Evolutionary conservation across 2,888 invertebrate genomes (phyloP).

Genomic region (Copidosoma aretas): DNA sequence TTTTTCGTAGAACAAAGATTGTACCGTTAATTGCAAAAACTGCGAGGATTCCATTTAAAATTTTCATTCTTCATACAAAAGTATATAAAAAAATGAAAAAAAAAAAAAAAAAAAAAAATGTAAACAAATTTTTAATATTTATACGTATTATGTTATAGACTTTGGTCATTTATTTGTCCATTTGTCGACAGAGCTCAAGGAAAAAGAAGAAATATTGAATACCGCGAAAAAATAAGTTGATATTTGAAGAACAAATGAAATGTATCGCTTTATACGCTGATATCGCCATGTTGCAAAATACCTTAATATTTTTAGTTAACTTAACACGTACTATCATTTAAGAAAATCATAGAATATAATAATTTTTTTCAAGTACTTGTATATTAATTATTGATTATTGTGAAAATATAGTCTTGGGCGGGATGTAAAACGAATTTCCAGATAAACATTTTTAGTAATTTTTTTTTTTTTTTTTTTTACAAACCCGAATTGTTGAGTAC

Average conservation of each 20-base stretch:
- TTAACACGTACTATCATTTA: constrained; percentile 33
- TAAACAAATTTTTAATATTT: neutral
- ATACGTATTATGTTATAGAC: neutral
- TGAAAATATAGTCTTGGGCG: constrained; percentile 40
- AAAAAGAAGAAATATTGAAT: constrained; percentile 1
- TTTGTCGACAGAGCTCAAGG: constrained; percentile 20
- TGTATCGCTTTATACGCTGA: constrained; percentile 33
- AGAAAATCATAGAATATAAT: constrained; percentile 29
- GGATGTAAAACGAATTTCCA: constrained; percentile 28
- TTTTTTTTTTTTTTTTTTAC: constrained; percentile 4
- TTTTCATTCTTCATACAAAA: constrained; percentile 22
- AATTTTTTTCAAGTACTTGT: constrained; percentile 37
- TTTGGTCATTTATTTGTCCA: neutral
- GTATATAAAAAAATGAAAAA: constrained; percentile 24
- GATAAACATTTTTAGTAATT: constrained; percentile 15
- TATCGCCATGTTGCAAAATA: constrained; percentile 42
- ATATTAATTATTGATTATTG: constrained; percentile 36
- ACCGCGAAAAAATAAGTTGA: too few relatives aligned
- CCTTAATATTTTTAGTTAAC: constrained; percentile 40
- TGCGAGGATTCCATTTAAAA: constrained; percentile 22
- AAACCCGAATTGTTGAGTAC: neutral
- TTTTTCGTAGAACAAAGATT: constrained; percentile 31
- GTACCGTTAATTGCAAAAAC: constrained; percentile 13
- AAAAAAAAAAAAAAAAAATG: constrained; percentile 26
- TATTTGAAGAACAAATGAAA: constrained; percentile 11